Base-by-base conservation (phyloP, 2,797 vertebrate species). In the Taeniopygia guttata region DNA sequence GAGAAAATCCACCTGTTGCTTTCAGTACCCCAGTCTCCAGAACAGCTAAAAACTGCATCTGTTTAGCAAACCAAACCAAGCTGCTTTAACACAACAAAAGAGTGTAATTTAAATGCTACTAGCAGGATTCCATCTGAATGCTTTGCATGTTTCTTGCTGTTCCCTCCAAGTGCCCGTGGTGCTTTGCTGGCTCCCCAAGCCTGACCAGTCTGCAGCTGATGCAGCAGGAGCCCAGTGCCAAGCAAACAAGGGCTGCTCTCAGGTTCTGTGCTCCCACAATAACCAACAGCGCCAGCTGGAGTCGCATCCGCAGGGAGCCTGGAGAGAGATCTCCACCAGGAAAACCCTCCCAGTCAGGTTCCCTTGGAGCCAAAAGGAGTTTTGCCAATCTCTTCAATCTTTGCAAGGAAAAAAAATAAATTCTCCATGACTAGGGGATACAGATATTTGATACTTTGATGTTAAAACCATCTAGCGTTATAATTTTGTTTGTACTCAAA, bases 211-310 rank as follows among this genome's bases (percentile, higher is more conserved):
- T 29, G 16, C 0, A 21, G 66, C 76, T 86, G 94, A 27, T 54
- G 77, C 86, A 86, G 92, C 80, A 58, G 77, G 58, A 34, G 9
- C 30, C 3, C 23, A 13, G 68, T 7, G 88, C 30, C 54, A 4
- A 48, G 74, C 23, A 49, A 36, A 21, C n/a, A 34, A 52, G 63
- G 63, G 62, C 81, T 32, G 80, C 25, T 69, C 63, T 46, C 55
- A 23, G 67, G 54, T 73, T 64, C 75, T 20, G 40, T 36, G 77
- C 72, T 94, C 55, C 19, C 80, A 16, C 58, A 1, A 16, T 49
- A 55, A 66, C 40, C 95, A 95, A 94, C 94, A 95, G 95, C 77
- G 80, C 92, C 94, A 70, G 92, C 96, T 95, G 95, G 78, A 96
- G 94, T 84, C 38, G 7, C 62, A 23, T 27, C 52, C 2, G 0